Conservation (phyloP, 2,113 vertebrate genomes). For the Silurus glanis region DNA sequence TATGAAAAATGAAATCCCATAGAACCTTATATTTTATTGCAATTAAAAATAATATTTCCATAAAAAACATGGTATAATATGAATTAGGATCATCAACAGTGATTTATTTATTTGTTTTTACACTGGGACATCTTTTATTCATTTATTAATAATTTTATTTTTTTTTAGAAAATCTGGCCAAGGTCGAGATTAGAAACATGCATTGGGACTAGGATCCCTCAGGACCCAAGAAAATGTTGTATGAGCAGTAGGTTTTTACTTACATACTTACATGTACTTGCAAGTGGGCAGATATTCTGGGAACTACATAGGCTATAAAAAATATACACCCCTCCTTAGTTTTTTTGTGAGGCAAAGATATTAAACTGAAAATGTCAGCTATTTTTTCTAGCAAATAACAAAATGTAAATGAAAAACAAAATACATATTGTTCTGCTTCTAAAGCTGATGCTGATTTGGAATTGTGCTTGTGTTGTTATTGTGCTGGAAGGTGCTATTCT, state of each 20-base stretch:
- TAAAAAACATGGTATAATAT: not conserved
- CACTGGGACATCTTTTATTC: not conserved
- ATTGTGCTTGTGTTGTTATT: not conserved
- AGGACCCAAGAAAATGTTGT: not conserved
- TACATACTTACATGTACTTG: not conserved
- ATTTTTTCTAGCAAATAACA: not conserved
- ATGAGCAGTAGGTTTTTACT: conserved; percentile 4
- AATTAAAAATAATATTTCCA: not conserved
- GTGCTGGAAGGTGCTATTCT: not conserved
- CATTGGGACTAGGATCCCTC: not conserved
- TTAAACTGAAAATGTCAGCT: not conserved
- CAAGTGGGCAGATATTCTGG: not conserved
- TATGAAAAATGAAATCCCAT: not conserved
- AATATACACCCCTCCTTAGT: not conserved
- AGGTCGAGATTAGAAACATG: no score
- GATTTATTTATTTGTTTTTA: not conserved
- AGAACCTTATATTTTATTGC: not conserved
- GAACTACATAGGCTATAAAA: not conserved
- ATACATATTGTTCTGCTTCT: not conserved
- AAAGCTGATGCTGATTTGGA: not conserved
- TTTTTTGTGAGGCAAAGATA: not conserved
- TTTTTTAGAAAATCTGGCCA: not conserved
- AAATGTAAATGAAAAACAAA: not conserved
- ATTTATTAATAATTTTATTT: not conserved
- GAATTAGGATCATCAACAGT: not conserved